Base-by-base conservation (phyloP, 1,140 invertebrate species). In the Drosophila guanche region DNA sequence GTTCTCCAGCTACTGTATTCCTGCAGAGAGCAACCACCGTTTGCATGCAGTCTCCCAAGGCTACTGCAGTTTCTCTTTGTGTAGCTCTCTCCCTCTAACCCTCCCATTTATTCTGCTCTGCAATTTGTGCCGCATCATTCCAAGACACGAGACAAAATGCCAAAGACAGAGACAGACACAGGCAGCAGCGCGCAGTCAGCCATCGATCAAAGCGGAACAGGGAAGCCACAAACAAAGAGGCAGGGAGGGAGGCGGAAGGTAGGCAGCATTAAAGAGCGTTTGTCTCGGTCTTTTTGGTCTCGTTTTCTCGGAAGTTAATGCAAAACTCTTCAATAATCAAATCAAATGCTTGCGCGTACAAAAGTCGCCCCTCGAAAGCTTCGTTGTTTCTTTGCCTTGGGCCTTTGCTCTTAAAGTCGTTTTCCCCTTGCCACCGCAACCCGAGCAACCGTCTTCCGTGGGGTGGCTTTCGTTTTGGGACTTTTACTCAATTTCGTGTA, bases 271-370 rank as follows among this genome's bases (percentile, higher is more conserved):
- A 52, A 66, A 57, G 60, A 63, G 58, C 52, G n/a, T 52, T 58
- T 61, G 61, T 71, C 42, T 40, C 20, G 29, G 20, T 52, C n/a
- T 33, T 27, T 45, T 56, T 8, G 23, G 63, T 66, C 50, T 66
- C 42, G 47, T 59, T 59, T 59, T 76, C 84, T 85, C 72, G 81
- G 80, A 85, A 85, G 76, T 66, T 72, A 76, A 85, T 77, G 81
- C 80, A 72, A 85, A 85, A 85, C 81, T 80, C 74, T 37, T 85
- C 86, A 86, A 85, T 85, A 85, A 85, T 86, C 81, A 85, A 85
- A 85, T 85, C 84, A 86, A 86, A 85, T 62, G 81, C 74, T 74
- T 54, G 69, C 65, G 62, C 54, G 58, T 79, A 79, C 65, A 76
- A 85, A 85, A 84, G 80, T 74, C 72, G 73, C 62, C 70, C 55